Base-by-base conservation (phyloP, 2,113 vertebrate species). In the Petrocephalus zakoni region DNA sequence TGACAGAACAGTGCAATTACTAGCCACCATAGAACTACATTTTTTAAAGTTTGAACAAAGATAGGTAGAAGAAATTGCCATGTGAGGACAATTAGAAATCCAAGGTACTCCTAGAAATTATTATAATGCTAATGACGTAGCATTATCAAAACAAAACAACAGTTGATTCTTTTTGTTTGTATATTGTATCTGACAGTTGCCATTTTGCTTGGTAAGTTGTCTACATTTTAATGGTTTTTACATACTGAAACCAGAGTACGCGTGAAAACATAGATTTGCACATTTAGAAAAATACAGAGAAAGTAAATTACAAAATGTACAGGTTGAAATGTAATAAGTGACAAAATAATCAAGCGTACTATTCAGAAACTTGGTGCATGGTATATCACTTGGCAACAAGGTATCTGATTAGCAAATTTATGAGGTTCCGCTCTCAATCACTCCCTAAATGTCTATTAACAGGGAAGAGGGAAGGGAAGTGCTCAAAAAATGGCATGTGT, bases 401-500 rank as follows among this genome's bases (percentile, higher is more conserved):
- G n/a, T 53, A 53, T 61, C 46, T 53, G 51, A 49, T 64, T 61
- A 5, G 37, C 86, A 68, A 64, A 42, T 21, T 61, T 87, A 34
- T 19, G 10, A 46, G 42, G 29, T 37, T 61, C 15, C 42, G 4
- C 34, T 88, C 25, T 51, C 17, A 51, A 87, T 87, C 47, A 72
- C 61, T 61, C 25, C n/a, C 34, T 17, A 15, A 46, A 87, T 55
- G 34, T 55, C 51, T 49, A 53, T 49, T 19, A 51, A 47, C 42
- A 81, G 29, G 47, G 64, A 81, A 78, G 7, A 81, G n/a, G 29
- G n/a, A n/a, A 81, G 55, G 15, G 29, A 2, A 55, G 34, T 34
- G 47, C n/a, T 87, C 87, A 46, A 72, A 47, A 87, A 72, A 47
- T 87, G 58, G 29, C 87, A 87, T 51, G 87, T 19, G 52, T 56